Evolutionary conservation across 2,113 vertebrate genomes (phyloP), one percentile per base, ranked within the genome.

Genomic region (Hemiprocne comata): DNA sequence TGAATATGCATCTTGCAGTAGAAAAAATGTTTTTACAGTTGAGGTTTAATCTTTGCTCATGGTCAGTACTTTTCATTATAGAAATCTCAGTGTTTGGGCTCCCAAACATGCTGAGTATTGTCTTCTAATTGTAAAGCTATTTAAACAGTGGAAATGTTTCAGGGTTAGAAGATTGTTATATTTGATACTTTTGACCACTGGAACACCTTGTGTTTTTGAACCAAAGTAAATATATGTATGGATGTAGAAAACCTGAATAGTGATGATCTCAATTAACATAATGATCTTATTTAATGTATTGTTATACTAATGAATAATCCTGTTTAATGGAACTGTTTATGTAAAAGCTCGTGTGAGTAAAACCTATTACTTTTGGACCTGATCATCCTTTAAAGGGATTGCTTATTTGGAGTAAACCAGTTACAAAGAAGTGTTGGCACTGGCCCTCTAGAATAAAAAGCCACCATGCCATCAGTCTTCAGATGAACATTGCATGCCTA

Each of bases 351-450:
- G 3, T 31, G 91, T 64, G 60, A 80, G 83, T 90, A 88, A 93
- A 95, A 83, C 87, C 87, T 86, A 67, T 88, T 94, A 84, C 67
- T 97, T 91, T 84, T 84, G 88, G 76, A 75, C 57, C 42, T 53
- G 67, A 86, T 94, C 87, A 85, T 93, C 87, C 69, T 86, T 94
- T 95, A 86, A 94, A 95, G 62, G 88, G 90, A 71, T 90, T 90
- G 73, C 17, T 80, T 93, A 83, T 86, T 95, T 88, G 61, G 44
- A 90, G 74, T 95, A 92, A 88, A 93, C 65, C 90, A 61, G 60
- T 90, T 88, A 90, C 24, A 53, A 44, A 50, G 88, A 75, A 57
- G 19, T 24, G n/a, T 53, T 92, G 85, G 38, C 85, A 54, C 2
- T 0, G 3, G 21, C n/a, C 75, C 17, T 86, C 29, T 50, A 26